Evolutionary conservation across 1,140 invertebrate genomes (phyloP).

Genomic region (Lepidurus couesii): DNA sequence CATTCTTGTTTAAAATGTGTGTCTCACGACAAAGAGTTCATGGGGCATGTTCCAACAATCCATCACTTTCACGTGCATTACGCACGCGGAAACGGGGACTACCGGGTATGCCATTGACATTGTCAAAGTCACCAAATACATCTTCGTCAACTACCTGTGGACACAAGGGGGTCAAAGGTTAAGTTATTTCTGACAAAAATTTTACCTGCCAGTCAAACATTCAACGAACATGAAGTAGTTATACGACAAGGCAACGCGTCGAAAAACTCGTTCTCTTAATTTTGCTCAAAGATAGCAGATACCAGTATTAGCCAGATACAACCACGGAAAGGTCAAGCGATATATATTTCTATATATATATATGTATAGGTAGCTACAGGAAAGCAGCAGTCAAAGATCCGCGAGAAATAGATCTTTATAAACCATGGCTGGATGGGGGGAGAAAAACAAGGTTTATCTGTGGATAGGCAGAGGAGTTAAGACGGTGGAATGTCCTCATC

Average conservation of each 20-base stretch:
- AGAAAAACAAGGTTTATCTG: slow-evolving; percentile 6
- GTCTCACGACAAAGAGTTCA: too few species aligned
- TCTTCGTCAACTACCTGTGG: background rate
- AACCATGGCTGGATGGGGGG: background rate
- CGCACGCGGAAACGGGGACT: background rate
- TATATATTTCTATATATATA: background rate
- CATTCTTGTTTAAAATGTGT: too few species aligned
- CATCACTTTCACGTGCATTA: too few species aligned
- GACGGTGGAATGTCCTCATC: slow-evolving; percentile 20
- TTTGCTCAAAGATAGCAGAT: background rate
- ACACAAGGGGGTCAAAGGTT: background rate
- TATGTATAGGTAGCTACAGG: slow-evolving; percentile 22
- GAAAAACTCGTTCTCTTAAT: slow-evolving; percentile 9
- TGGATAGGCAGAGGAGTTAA: slow-evolving; percentile 8
- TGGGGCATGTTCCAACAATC: too few species aligned
- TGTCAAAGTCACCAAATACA: background rate
- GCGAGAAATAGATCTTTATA: background rate
- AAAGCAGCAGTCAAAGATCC: background rate
- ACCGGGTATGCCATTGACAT: background rate
- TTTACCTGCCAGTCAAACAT: background rate
- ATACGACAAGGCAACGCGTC: background rate
- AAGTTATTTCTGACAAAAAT: background rate
- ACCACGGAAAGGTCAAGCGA: background rate
- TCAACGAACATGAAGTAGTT: background rate
- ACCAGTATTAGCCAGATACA: slow-evolving; percentile 19